Evolutionary conservation across 2,113 vertebrate genomes (phyloP).

Genomic region (Chaenocephalus aceratus): DNA sequence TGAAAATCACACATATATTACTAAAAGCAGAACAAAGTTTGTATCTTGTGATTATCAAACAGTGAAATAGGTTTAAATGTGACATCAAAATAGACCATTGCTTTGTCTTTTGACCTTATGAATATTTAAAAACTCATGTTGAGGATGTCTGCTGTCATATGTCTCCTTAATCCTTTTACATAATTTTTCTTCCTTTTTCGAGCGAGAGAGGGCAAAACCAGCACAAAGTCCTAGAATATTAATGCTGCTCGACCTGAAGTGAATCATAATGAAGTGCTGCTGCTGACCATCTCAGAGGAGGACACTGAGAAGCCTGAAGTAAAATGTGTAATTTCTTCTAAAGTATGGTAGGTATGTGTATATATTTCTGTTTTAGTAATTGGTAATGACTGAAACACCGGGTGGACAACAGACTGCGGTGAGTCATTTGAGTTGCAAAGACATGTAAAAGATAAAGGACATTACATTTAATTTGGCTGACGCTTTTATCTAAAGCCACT

Average conservation of each 20-base stretch:
- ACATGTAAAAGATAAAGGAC: not conserved
- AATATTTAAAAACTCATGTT: not conserved
- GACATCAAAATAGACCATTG: not conserved
- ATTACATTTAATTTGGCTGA: not conserved
- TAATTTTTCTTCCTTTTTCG: not conserved
- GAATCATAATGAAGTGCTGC: conserved; percentile 33
- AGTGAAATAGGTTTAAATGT: no score
- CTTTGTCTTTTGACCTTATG: not conserved
- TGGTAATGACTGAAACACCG: not conserved
- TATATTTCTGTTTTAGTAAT: not conserved
- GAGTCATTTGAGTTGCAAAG: not conserved
- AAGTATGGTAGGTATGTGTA: not conserved
- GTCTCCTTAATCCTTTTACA: not conserved
- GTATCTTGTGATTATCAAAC: not conserved
- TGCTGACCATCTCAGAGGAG: conserved; percentile 18
- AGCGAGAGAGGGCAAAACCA: not conserved
- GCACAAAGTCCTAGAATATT: conserved; percentile 24
- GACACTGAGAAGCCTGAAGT: not conserved
- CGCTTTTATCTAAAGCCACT: no score
- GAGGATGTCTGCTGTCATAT: not conserved
- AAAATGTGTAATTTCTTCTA: no score
- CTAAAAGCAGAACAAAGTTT: not conserved
- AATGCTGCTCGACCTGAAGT: conserved; percentile 27
- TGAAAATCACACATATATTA: not conserved
- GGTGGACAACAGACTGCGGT: not conserved